Conservation (phyloP, 2,113 vertebrate species). For the Ptyas mucosa region DNA sequence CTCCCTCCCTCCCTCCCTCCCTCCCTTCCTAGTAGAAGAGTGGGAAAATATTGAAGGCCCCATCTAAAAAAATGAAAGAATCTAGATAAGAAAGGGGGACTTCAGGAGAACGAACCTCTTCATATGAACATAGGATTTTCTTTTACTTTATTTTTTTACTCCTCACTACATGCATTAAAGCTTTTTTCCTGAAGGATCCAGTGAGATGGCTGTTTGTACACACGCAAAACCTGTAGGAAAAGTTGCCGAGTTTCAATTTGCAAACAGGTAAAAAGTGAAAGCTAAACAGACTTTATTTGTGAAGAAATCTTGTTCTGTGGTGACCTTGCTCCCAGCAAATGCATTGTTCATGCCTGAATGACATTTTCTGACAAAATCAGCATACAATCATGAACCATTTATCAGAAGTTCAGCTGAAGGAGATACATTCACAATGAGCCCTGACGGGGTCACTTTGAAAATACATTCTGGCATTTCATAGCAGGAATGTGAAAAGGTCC, state of each 20-base stretch:
- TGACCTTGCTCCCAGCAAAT: constrained; percentile 55
- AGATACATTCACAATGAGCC: constrained; percentile 37
- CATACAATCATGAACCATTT: constrained; percentile 59
- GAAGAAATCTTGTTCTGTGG: constrained; percentile 21
- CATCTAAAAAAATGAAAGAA: background rate
- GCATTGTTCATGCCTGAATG: constrained; percentile 59
- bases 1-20: background rate
- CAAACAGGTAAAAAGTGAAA: constrained; percentile 48
- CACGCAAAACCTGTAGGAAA: background rate
- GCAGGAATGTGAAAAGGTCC: constrained; percentile 16
- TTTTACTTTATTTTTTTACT: background rate
- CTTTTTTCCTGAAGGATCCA: background rate
- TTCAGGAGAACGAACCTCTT: background rate
- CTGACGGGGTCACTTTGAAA: constrained; percentile 61
- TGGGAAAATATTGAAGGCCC: background rate
- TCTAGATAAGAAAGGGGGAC: background rate
- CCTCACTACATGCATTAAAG: background rate
- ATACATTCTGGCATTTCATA: constrained; percentile 42
- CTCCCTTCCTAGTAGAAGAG: background rate
- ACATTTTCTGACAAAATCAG: constrained; percentile 63
- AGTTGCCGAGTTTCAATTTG: constrained; percentile 36
- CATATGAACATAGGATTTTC: background rate
- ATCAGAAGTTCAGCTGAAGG: constrained; percentile 57
- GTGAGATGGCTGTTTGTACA: background rate
- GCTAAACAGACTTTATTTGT: constrained; percentile 38